Evolutionary conservation across 2,797 vertebrate species (phyloP).

Genomic region (Smutsia temminckii): DNA sequence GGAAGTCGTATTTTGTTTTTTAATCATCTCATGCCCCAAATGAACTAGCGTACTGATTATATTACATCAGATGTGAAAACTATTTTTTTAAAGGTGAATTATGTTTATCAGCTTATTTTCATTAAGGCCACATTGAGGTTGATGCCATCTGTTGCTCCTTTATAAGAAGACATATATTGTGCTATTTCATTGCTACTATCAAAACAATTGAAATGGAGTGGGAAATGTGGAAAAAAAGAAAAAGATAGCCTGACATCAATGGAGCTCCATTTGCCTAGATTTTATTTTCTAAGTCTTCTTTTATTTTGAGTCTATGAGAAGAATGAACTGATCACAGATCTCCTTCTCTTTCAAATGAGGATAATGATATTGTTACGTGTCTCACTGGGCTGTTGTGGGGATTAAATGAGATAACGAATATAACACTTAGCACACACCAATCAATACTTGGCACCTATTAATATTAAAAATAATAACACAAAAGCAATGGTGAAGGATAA

Average conservation of each 20-base stretch:
- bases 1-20: conserved; percentile 38
- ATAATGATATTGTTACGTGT: background rate
- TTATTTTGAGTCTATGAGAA: conserved; percentile 51
- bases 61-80: conserved; percentile 23
- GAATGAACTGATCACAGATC: background rate
- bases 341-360: background rate
- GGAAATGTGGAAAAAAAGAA: conserved; percentile 23
- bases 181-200: background rate
- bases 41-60: conserved; percentile 31
- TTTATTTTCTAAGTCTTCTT: conserved; percentile 47
- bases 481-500: conserved; percentile 49
- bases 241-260: conserved; percentile 36
- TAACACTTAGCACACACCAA: background rate
- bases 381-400: background rate
- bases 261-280: conserved; percentile 2
- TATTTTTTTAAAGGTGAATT: conserved; percentile 62
- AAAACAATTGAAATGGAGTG: conserved; percentile 38
- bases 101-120: conserved; percentile 13
- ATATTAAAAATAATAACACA: conserved; percentile 42
- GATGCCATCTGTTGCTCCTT: conserved; percentile 49
- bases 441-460: background rate
- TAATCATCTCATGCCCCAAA: background rate
- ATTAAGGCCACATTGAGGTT: conserved; percentile 51
- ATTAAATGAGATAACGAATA: conserved; percentile 31
- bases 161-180: conserved; percentile 16